phyloP scores from a whole-genome alignment of 2,113 vertebrate genomes.

The Phrynosoma blainvillii region DNA sequence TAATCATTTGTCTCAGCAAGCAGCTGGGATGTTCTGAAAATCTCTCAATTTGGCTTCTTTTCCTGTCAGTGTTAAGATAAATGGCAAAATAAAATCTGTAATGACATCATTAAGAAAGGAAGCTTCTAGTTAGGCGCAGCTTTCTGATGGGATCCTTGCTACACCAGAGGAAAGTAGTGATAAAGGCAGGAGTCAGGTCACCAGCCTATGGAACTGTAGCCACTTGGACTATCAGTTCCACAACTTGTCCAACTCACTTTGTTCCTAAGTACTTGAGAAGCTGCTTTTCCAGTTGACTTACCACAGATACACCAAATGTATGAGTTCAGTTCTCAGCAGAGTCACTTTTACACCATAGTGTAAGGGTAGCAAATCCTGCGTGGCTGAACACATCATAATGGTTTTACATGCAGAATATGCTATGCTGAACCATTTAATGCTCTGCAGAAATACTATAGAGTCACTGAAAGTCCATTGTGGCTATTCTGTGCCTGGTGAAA shows the following conservation, averaged over 20 bases:
- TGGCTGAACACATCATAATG: no score
- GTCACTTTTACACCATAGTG: no score
- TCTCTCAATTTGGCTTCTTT: slow-evolving; percentile 48
- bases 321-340: no score
- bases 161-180: not conserved
- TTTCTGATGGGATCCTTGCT: not conserved
- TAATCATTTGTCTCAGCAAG: slow-evolving; percentile 51
- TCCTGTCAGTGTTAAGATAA: slow-evolving; percentile 40
- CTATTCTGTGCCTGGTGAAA: no score
- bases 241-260: not conserved
- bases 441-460: no score
- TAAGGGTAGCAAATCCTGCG: no score
- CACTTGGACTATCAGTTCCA: not conserved
- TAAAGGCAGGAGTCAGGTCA: not conserved
- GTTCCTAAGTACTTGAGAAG: not conserved
- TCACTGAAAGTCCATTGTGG: no score
- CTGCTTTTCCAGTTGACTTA: not conserved
- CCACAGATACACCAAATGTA: no score
- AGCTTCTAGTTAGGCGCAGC: not conserved
- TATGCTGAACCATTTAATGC: no score
- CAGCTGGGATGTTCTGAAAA: slow-evolving; percentile 55
- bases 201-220: no score
- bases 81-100: slow-evolving; percentile 21
- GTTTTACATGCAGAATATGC: no score
- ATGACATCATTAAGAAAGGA: not conserved